Base-by-base conservation (phyloP, 2,797 vertebrate species). In the Atherinosoma microstoma region DNA sequence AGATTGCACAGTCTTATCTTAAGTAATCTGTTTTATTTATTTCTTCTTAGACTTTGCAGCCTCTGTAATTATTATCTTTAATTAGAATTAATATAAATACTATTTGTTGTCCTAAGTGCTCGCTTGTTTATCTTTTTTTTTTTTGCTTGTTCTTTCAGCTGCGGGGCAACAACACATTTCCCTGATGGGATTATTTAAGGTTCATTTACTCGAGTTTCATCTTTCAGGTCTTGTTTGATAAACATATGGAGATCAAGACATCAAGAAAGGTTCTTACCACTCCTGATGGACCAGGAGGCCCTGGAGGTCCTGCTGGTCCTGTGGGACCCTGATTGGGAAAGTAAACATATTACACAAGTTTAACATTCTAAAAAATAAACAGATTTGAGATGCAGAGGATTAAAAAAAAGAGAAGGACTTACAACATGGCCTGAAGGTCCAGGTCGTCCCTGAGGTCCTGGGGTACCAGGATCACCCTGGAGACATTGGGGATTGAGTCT, bases 391-490 rank as follows among this genome's bases (percentile, higher is more conserved):
- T 20, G 5, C 20, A 20, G 30, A 49, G 2, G 12, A 15, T 16
- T 38, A 69, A n/a, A 42, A 76, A 76, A 64, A 30, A 5, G 36
- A 30, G n/a, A 40, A 59, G 36, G 61, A 95, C 96, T 95, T 88
- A 98, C 97, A 4, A 93, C 0, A 29, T 96, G 95, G 10, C 97
- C 97, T 0, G 96, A 83, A n/a, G 96, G 92, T 75, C 97, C 97
- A 12, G 96, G 95, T 71, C 96, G 91, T 73, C 97, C 97, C 80
- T 93, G 95, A 75, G 94, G 86, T 84, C 97, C 97, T 84, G 96
- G 94, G 38, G 93, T 91, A 47, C 97, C 97, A 0, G 96, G 95
- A 64, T 98, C 97, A 49, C 97, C 97, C 97, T 98, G 78, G 1
- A 91, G 76, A 78, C 29, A 53, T 73, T 34, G 89, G 8, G 78